Evolutionary conservation across 2,113 vertebrate genomes (phyloP), one percentile per base, ranked within the genome.

Genomic region (Brachypteracias leptosomus): DNA sequence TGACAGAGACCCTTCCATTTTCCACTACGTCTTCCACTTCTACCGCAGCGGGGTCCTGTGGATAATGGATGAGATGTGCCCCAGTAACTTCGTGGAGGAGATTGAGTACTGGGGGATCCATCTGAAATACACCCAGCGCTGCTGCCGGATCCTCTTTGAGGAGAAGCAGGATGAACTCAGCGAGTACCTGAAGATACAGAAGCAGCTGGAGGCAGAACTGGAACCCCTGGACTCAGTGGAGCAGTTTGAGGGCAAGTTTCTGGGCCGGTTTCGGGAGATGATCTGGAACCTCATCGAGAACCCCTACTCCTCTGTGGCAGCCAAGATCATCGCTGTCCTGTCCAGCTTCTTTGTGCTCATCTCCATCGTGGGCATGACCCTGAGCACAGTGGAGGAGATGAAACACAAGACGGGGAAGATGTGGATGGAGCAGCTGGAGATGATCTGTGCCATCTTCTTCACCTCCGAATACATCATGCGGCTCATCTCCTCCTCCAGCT

Each of bases 11-110:
- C 99, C 99, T 19, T 97, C 95, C 2, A 98, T 99, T 89, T 99
- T 99, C 96, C 97, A 98, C 93, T 98, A 99, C 89, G 97, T 99
- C 83, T 99, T 99, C 93, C 98, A 98, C 85, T 99, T 99, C 91
- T 99, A 99, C 84, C 97, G 97, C 93, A 99, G 98, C 13, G 98
- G 98, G 5, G 97, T 98, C 44, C 93, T 99, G 68, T 98, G 98
- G 98, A 52, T 99, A 40, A 97, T 98, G 96, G 96, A 95, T 11
- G 98, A 98, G 84, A 90, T 98, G 93, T 99, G 98, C 77, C 98
- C 98, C 18, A 96, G 98, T 58, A 97, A 98, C 94, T 99, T 98
- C 16, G 95, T 98, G 91, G 98, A 99, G 89, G 98, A 99, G 96
- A 98, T 98, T 0, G 97, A 98, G 25, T 99, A 99, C 96, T 99